These are phyloP conservation scores for Xanthia togata DNA, from an alignment of 2,888 invertebrate genomes.

Conservation along the genomic window DNA sequence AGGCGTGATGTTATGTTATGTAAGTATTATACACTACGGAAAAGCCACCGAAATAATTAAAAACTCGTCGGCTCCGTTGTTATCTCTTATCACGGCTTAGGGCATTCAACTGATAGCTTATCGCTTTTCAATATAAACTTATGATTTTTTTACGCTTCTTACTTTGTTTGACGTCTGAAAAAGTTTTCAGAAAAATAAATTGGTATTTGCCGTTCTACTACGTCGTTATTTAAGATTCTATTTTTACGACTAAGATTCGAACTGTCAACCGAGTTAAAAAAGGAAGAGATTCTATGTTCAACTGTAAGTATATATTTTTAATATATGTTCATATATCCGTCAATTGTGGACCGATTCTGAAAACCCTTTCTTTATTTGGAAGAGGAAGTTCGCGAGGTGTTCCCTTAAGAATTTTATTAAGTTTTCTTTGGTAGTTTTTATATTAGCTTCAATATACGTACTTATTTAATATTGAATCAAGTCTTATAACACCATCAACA, in stretches of 20 bases:
- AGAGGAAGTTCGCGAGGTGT: too few relatives aligned
- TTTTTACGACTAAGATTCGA: neutral
- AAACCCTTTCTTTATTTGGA: too few relatives aligned
- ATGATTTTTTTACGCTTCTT: conserved; percentile 62
- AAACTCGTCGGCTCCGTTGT: conserved; percentile 23
- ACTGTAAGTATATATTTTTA: too few relatives aligned
- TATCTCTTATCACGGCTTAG: conserved; percentile 53
- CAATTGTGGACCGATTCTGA: too few relatives aligned
- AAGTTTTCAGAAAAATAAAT: conserved; percentile 18
- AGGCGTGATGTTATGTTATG: too few relatives aligned
- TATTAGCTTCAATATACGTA: neutral
- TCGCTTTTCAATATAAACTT: conserved; percentile 60
- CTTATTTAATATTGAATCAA: too few relatives aligned
- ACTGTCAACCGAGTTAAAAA: neutral
- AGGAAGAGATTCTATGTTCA: too few relatives aligned
- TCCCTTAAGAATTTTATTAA: neutral
- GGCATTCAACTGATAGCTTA: conserved; percentile 57
- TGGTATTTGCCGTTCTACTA: neutral
- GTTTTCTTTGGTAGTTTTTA: neutral
- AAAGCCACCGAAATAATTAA: conserved; percentile 46
- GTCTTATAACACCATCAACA: too few relatives aligned
- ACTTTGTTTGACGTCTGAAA: conserved; percentile 20
- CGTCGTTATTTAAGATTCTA: neutral
- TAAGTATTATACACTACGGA: conserved; percentile 1
- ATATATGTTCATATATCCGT: too few relatives aligned